phyloP scores from a whole-genome alignment of 2,797 vertebrate species.

The Somateria mollissima region DNA sequence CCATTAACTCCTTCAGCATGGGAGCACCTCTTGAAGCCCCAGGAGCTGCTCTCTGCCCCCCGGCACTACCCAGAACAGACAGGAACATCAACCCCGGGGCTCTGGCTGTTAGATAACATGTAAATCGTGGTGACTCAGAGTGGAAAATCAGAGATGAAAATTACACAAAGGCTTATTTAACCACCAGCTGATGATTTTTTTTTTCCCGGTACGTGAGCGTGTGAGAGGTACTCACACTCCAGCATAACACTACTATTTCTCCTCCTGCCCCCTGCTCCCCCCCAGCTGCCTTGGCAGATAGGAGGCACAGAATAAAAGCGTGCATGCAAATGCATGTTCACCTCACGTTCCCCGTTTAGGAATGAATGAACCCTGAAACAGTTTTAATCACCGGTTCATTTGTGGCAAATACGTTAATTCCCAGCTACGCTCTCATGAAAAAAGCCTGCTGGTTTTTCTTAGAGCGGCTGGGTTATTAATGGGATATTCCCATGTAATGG shows the following conservation, averaged over 20 bases:
- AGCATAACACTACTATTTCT: not conserved
- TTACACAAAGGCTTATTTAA: conserved; percentile 60
- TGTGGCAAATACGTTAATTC: not conserved
- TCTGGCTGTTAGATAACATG: conserved; percentile 64
- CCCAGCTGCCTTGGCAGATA: conserved; percentile 1
- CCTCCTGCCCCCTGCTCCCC: not conserved
- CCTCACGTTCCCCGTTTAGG: not conserved
- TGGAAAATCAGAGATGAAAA: conserved; percentile 65
- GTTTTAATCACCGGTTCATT: not conserved
- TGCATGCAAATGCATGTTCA: not conserved
- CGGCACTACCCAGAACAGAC: not conserved
- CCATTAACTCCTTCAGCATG: conserved; percentile 31
- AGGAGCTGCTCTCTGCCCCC: not conserved
- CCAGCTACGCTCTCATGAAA: not conserved
- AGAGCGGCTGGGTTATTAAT: not conserved
- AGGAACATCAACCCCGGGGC: conserved; percentile 10
- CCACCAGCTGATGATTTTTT: conserved; percentile 13
- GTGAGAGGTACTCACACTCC: not conserved
- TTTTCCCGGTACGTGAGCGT: not conserved
- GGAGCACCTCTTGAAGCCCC: not conserved
- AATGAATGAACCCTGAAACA: not conserved
- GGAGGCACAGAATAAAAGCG: not conserved
- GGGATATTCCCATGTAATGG: not conserved
- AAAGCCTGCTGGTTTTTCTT: not conserved
- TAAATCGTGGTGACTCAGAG: conserved; percentile 61